Percentiles rank a stretch among this genome's conserved stretches.
These are phyloP conservation scores for Hassar affinis DNA, from an alignment of 2,113 vertebrate genomes.

Conservation along the genomic window DNA sequence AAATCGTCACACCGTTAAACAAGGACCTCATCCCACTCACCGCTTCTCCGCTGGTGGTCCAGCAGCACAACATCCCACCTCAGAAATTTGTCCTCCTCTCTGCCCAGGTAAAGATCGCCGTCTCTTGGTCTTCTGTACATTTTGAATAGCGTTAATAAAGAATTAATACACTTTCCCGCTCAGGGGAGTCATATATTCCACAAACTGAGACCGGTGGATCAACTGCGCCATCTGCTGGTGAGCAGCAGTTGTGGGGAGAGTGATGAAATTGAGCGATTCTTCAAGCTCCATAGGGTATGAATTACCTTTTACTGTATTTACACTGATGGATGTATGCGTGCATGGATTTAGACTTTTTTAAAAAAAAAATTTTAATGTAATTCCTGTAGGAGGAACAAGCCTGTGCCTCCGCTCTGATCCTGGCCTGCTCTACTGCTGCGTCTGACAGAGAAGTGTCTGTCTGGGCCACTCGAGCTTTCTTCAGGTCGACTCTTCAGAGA, in stretches of 20 bases:
- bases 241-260: slow-evolving; percentile 90
- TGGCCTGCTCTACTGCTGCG: slow-evolving; percentile 87
- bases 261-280: slow-evolving; percentile 95
- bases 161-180: neutral
- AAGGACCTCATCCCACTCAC: slow-evolving; percentile 88
- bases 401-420: slow-evolving; percentile 90
- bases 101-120: slow-evolving; percentile 79
- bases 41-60: slow-evolving; percentile 89
- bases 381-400: slow-evolving; percentile 86
- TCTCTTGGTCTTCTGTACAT: neutral
- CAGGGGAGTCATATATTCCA: slow-evolving; percentile 97
- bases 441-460: slow-evolving; percentile 87
- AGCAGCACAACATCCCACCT: slow-evolving; percentile 87
- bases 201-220: slow-evolving; percentile 93
- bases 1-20: slow-evolving; percentile 86
- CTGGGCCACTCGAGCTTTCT: slow-evolving; percentile 94
- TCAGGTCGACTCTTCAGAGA: slow-evolving; percentile 75
- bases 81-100: slow-evolving; percentile 94
- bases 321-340: neutral
- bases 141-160: neutral
- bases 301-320: neutral
- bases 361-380: neutral
- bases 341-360: neutral
- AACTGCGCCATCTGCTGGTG: slow-evolving; percentile 90
- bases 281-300: slow-evolving; percentile 91